Conservation (phyloP, 2,113 vertebrate species). For the Sprattus sprattus region DNA sequence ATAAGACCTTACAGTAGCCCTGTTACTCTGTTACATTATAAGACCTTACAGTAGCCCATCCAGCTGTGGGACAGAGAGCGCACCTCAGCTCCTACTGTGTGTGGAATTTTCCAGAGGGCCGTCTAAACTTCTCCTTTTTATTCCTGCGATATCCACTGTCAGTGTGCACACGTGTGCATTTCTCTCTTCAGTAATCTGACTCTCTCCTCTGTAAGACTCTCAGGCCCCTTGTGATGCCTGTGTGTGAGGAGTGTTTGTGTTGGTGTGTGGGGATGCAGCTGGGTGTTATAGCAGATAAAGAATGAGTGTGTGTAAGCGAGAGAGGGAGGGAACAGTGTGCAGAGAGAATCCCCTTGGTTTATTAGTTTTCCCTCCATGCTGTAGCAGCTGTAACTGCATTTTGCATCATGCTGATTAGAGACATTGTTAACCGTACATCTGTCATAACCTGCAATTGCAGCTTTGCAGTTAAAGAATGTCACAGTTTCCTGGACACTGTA, state of each 20-base stretch:
- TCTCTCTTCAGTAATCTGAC: neutral
- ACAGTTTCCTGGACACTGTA: neutral
- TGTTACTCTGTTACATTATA: too few relatives aligned
- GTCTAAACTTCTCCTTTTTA: neutral
- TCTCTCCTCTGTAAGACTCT: neutral
- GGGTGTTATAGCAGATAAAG: neutral
- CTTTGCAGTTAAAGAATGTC: neutral
- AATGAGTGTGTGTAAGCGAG: neutral
- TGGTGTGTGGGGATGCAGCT: neutral
- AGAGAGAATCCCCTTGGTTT: neutral
- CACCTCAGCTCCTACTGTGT: neutral
- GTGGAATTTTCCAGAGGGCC: neutral
- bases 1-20: too few relatives aligned
- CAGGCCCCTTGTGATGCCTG: neutral
- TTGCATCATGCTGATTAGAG: neutral
- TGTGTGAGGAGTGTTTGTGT: neutral
- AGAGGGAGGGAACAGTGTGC: neutral
- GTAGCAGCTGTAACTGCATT: constrained; percentile 6
- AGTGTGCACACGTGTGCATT: neutral
- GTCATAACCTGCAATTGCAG: neutral
- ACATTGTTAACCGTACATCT: neutral
- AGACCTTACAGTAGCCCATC: neutral
- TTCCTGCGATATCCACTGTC: neutral
- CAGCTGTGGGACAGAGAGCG: neutral
- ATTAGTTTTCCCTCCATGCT: neutral